A percentile compares a stretch with the other conserved stretches of the same genome.
Evolutionary conservation across 2,113 vertebrate species (phyloP).

Genomic region (Zosterops borbonicus): DNA sequence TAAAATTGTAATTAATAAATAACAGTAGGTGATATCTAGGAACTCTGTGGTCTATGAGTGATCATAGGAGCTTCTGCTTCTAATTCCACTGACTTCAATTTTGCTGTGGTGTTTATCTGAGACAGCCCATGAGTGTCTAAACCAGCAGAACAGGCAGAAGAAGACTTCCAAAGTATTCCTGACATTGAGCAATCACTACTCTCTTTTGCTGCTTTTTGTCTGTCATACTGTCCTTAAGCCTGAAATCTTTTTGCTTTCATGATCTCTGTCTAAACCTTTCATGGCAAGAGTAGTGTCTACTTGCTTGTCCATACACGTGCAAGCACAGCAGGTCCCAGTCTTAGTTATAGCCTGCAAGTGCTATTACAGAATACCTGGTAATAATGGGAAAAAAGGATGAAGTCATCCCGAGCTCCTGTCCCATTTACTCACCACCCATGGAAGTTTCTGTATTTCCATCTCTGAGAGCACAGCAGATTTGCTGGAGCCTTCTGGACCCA

Average conservation of each 20-base stretch:
- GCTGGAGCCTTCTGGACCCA: neutral
- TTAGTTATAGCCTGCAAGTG: constrained; percentile 18
- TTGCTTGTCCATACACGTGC: constrained; percentile 32
- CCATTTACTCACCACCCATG: constrained; percentile 4
- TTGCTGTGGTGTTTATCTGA: neutral
- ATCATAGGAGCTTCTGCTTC: neutral
- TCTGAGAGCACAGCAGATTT: neutral
- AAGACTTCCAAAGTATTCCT: neutral
- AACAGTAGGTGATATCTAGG: neutral
- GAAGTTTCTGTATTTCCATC: neutral
- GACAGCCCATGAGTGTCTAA: neutral
- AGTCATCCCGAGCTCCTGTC: constrained; percentile 38
- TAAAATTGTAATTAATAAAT: neutral
- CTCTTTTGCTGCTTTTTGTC: neutral
- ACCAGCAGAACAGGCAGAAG: neutral
- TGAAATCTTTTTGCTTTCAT: neutral
- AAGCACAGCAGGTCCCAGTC: neutral
- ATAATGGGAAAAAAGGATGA: constrained; percentile 36
- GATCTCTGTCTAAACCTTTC: neutral
- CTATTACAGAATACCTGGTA: constrained; percentile 41
- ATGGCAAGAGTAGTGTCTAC: neutral
- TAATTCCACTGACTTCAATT: neutral
- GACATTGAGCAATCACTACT: neutral
- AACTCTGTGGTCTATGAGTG: neutral
- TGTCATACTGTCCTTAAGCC: neutral